A percentile compares a stretch with the other conserved stretches of the same genome.
phyloP scores from a whole-genome alignment of 2,888 invertebrate species.

The Caenorhabditis becei region DNA sequence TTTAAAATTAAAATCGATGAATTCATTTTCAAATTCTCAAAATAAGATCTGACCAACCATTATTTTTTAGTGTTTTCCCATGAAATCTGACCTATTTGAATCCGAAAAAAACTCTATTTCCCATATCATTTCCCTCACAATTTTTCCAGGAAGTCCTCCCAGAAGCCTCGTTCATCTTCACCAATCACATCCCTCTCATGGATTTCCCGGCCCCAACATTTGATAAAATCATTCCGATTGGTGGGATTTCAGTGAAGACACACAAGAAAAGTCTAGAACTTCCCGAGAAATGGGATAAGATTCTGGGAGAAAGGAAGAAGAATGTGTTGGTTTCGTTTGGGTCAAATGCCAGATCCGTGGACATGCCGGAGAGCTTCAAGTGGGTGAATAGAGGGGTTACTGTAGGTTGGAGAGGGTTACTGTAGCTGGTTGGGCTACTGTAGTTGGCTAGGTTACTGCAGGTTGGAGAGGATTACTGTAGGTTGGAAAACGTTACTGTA shows the following conservation, averaged over 20 bases:
- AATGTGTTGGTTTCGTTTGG: slow-evolving; percentile 66
- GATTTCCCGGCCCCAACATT: slow-evolving; percentile 69
- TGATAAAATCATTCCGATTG: slow-evolving; percentile 64
- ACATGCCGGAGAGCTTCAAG: slow-evolving; percentile 58
- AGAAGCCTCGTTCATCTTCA: slow-evolving; percentile 60
- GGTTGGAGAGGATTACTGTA: no score
- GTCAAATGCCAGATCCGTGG: slow-evolving; percentile 52
- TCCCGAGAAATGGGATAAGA: slow-evolving; percentile 56
- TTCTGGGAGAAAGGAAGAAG: slow-evolving; percentile 44
- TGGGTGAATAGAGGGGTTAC: slow-evolving; percentile 1
- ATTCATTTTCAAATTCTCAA: no score
- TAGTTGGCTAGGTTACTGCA: no score
- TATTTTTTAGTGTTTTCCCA: no score
- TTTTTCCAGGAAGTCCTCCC: slow-evolving; percentile 59
- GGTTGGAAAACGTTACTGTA: no score
- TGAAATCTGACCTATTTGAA: no score
- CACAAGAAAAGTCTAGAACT: slow-evolving; percentile 40
- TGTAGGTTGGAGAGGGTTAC: no score
- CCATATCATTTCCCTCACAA: no score
- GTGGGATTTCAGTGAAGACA: slow-evolving; percentile 56
- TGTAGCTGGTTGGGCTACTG: no score
- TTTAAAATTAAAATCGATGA: no score
- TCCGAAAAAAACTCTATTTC: no score
- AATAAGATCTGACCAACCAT: no score
- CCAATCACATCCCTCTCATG: slow-evolving; percentile 65